Percentiles rank a stretch among this genome's conserved stretches.
Evolutionary conservation across 2,113 vertebrate species (phyloP).

Genomic region (Melanotaenia duboulayi): DNA sequence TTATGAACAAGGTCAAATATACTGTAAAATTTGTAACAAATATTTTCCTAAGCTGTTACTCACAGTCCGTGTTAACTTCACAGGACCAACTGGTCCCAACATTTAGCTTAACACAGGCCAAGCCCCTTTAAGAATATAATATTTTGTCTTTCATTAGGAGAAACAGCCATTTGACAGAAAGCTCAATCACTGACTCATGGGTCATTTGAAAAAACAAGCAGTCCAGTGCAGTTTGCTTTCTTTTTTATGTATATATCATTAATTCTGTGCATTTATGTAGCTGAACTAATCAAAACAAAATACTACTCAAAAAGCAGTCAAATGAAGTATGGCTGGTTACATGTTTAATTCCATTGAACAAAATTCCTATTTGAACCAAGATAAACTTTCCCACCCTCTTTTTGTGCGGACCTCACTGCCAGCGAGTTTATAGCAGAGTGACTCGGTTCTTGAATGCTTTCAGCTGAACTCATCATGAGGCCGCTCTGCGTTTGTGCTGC

Average conservation of each 20-base stretch:
- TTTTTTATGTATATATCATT: conserved; percentile 43
- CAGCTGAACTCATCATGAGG: conserved; percentile 28
- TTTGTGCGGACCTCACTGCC: conserved; percentile 15
- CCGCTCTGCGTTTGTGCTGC: conserved; percentile 22
- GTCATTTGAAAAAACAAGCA: conserved; percentile 60
- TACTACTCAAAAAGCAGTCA: conserved; percentile 13
- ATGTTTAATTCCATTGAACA: conserved; percentile 48
- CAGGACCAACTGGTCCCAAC: conserved; percentile 22
- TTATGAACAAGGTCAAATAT: conserved; percentile 1
- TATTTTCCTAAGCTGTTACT: too few relatives aligned
- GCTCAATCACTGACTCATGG: conserved; percentile 30
- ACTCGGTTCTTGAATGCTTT: conserved; percentile 32
- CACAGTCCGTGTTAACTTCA: neutral
- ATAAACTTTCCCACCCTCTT: conserved; percentile 45
- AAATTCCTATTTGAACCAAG: conserved; percentile 25
- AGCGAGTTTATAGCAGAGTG: conserved; percentile 7
- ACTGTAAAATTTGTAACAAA: neutral
- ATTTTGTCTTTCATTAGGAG: conserved; percentile 21
- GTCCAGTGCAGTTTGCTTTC: conserved; percentile 40
- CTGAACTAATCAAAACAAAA: conserved; percentile 38
- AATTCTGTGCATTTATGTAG: conserved; percentile 40
- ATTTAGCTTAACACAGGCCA: conserved; percentile 41
- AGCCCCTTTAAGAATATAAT: conserved; percentile 41
- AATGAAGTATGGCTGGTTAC: conserved; percentile 22
- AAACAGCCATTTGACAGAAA: conserved; percentile 32